These are phyloP conservation scores for Zeugodacus cucurbitae DNA, from an alignment of 1,140 invertebrate genomes.

Conservation along the genomic window DNA sequence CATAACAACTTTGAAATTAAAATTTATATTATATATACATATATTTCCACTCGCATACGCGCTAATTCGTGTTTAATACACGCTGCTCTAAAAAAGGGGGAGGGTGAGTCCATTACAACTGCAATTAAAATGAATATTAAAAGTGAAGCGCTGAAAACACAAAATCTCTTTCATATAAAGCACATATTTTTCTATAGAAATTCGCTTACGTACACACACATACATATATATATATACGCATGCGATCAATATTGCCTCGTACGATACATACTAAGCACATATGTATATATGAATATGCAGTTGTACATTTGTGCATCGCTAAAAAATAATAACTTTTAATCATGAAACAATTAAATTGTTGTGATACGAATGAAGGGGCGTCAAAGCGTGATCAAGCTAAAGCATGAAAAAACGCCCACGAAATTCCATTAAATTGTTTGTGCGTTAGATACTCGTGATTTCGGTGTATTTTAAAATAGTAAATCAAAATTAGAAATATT, in stretches of 20 bases:
- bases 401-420: not conserved
- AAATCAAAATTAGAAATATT: too few species aligned
- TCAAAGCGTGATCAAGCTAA: conserved; percentile 3
- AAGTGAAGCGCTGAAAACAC: too few species aligned
- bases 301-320: not conserved
- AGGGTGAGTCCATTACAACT: too few species aligned
- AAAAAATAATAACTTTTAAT: not conserved
- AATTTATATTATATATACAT: too few species aligned
- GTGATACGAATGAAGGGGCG: conserved; percentile 6
- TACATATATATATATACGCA: too few species aligned
- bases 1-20: too few species aligned
- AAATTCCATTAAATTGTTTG: not conserved
- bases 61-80: too few species aligned
- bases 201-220: not conserved
- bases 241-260: too few species aligned
- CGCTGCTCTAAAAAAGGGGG: too few species aligned
- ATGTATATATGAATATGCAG: not conserved
- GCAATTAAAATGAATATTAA: too few species aligned
- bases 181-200: not conserved
- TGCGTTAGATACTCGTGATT: not conserved
- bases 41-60: too few species aligned
- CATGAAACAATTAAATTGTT: not conserved
- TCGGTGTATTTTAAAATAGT: not conserved
- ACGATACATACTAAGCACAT: too few species aligned
- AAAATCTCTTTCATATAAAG: not conserved